Base-by-base conservation (phyloP, 2,888 invertebrate genomes). In the Stenchaetothrips biformis region DNA sequence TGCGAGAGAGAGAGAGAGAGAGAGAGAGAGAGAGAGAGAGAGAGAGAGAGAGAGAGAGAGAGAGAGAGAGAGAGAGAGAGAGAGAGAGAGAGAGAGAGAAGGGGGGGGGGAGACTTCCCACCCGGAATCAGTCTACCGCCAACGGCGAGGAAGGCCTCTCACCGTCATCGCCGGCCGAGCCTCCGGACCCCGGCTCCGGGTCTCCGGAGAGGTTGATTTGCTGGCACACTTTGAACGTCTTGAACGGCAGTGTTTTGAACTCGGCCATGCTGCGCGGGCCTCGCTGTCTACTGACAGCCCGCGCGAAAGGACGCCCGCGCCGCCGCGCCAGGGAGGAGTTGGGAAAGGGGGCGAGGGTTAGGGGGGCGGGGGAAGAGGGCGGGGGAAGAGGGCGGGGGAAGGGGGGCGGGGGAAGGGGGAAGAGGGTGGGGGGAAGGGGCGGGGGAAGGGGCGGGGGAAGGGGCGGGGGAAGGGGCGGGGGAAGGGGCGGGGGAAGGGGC, bases 151-250 rank as follows among this genome's bases (percentile, higher is more conserved):
- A 37, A 4, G 37, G 37, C 37, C 37, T 37, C 37, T 37, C 37
- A 37, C 37, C 37, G 37, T 37, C 37, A 37, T 37, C 37, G 37
- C 37, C 37, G 37, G 37, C 37, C 37, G 37, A 37, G 37, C 37
- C 37, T 37, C 4, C 37, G 37, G 25, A 9, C 25, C 37, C 79
- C 37, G 79, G 79, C 25, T n/a, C 74, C 18, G 37, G 18, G 53
- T 67, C 21, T 67, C 82, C 82, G 82, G 85, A 84, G 81, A 87
- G 84, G 82, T 85, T 84, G 82, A 87, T 87, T 83, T 87, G 86
- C 82, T 86, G 87, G 82, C 84, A 86, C 83, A 86, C 86, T 85
- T 86, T 87, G 83, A 86, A 84, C 82, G 83, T 83, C 62, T 81
- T 81, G 47, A 81, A 83, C 67, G 83, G 82, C 59, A 81, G 81